phyloP scores from a whole-genome alignment of 2,113 vertebrate species.

The Eleginops maclovinus region DNA sequence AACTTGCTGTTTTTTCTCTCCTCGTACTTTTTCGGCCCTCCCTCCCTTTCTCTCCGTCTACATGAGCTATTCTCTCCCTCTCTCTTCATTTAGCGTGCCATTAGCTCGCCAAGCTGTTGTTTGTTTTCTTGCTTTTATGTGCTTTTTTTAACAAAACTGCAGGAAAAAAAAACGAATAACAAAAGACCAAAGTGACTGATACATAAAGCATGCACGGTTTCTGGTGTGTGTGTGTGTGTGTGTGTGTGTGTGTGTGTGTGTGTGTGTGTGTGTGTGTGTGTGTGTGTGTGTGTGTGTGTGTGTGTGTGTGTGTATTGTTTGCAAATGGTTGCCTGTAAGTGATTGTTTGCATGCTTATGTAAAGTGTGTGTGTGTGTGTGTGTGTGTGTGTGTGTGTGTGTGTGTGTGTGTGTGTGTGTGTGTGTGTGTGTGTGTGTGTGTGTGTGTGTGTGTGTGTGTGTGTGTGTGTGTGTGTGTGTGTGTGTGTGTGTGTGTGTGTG shows the following conservation, averaged over 20 bases:
- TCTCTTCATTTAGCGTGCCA: constrained; percentile 71
- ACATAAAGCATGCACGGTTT: constrained; percentile 36
- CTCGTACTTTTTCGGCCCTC: constrained; percentile 26
- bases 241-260: not conserved
- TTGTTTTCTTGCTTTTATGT: constrained; percentile 77
- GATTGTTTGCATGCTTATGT: not conserved
- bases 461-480: not conserved
- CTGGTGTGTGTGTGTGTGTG: not conserved
- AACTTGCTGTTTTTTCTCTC: constrained; percentile 71
- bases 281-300: not conserved
- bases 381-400: not conserved
- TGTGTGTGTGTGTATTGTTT: constrained; percentile 13
- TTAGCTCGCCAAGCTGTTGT: constrained; percentile 81
- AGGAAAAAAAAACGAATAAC: constrained; percentile 35
- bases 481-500: too few relatives aligned
- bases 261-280: not conserved
- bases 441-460: constrained; percentile 4
- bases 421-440: not conserved
- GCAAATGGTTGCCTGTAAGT: not conserved
- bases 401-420: too few relatives aligned
- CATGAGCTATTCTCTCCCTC: constrained; percentile 47
- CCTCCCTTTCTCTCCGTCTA: constrained; percentile 32
- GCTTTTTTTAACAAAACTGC: constrained; percentile 53
- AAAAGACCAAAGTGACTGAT: constrained; percentile 31
- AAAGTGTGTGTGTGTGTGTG: constrained; percentile 13